Base-by-base conservation (phyloP, 2,113 vertebrate genomes). In the Pterophyllum scalare region DNA sequence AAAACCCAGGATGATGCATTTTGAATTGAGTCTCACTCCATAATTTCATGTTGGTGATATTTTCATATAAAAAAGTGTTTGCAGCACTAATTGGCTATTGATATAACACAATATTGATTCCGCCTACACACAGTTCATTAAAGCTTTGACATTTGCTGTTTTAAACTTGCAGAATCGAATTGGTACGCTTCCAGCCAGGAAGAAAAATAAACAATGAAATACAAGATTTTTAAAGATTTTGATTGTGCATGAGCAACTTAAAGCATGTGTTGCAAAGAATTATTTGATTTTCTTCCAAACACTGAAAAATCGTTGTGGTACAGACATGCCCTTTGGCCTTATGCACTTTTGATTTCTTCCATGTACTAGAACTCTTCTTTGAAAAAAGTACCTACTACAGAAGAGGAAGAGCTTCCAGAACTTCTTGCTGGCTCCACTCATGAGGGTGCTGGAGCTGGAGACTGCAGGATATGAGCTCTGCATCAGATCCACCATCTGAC, bases 401-500 rank as follows among this genome's bases (percentile, higher is more conserved):
- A 58, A 46, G 46, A 31, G 17, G 26, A 31, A 52, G 43, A 81
- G 33, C 31, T 81, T 83, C 40, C 35, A 19, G 75, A 33, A 70
- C 79, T 87, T 83, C 76, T 59, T 35, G 46, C 59, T n/a, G 74
- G 77, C 56, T 81, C 20, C 19, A 43, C 59, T 82, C 49, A 20
- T 72, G 80, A 81, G 77, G 4, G 81, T 76, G 33, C 77, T n/a
- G 77, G 75, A 89, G 84, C 64, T 60, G 77, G 49, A 77, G 79
- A 43, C 75, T 75, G 82, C 76, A 78, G 79, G 83, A 87, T 78
- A 83, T 70, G 56, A 82, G 84, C 87, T 75, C 78, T 40, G 78
- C 76, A 80, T 90, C 84, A 88, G 77, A 88, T 83, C 80, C 2
- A 22, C 89, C 90, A 91, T 93, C 91, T 89, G 88, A 93, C 84